These are phyloP conservation scores for Periophthalmus modestus DNA, from an alignment of 2,113 vertebrate species.

Conservation along the genomic window DNA sequence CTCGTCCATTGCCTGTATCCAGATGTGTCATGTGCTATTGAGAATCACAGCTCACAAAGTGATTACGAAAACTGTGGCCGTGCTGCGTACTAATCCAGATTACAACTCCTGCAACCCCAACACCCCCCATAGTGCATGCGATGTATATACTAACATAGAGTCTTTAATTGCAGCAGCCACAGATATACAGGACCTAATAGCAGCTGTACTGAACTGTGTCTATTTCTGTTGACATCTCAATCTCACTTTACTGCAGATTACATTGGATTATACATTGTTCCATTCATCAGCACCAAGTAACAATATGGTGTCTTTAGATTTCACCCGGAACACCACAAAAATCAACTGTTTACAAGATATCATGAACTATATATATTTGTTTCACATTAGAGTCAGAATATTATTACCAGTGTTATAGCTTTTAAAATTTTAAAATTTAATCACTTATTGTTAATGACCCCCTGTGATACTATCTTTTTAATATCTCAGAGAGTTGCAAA, in stretches of 20 bases:
- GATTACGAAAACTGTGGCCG: constrained; percentile 68
- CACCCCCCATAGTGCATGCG: constrained; percentile 28
- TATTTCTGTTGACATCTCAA: background rate
- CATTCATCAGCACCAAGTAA: background rate
- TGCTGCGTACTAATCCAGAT: constrained; percentile 75
- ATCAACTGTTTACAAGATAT: background rate
- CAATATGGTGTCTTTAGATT: background rate
- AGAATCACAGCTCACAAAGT: constrained; percentile 66
- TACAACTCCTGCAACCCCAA: constrained; percentile 53
- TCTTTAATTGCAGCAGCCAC: constrained; percentile 25
- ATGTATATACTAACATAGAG: background rate
- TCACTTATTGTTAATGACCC: too few relatives aligned
- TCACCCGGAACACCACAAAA: background rate
- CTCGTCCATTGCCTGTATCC: constrained; percentile 49
- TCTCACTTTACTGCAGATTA: constrained; percentile 4
- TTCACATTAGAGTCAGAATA: too few relatives aligned
- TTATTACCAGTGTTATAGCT: too few relatives aligned
- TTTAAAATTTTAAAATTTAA: too few relatives aligned
- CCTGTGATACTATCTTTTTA: too few relatives aligned
- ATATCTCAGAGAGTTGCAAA: too few relatives aligned
- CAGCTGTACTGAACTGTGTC: background rate
- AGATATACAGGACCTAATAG: background rate
- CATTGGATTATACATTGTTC: background rate
- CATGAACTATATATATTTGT: too few relatives aligned
- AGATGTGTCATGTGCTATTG: constrained; percentile 68